Conservation (phyloP, 2,797 vertebrate genomes). For the Chaenodraco wilsoni region DNA sequence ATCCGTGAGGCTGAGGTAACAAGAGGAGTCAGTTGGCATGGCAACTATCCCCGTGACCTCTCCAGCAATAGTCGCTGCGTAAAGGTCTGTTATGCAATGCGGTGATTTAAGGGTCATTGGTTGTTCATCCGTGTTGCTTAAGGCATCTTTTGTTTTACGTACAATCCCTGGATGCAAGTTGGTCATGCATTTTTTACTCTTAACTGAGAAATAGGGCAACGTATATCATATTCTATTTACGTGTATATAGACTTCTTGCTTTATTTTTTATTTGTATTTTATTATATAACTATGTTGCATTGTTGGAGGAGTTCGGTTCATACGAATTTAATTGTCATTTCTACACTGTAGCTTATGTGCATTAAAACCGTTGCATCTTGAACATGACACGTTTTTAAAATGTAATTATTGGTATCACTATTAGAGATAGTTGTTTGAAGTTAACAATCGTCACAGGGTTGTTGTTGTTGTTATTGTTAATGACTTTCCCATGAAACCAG, state of each 20-base stretch:
- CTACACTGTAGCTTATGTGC: too few relatives aligned
- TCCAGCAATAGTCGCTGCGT: constrained; percentile 42
- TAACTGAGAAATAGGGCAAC: background rate
- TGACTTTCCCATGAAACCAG: background rate
- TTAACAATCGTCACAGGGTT: background rate
- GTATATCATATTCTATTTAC: too few relatives aligned
- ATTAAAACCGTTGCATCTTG: too few relatives aligned
- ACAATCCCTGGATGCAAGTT: background rate
- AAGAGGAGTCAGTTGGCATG: constrained; percentile 62
- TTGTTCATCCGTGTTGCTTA: constrained; percentile 28
- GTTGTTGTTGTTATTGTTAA: background rate
- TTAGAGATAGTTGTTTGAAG: background rate
- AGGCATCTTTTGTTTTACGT: constrained; percentile 13
- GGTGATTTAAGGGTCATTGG: constrained; percentile 28
- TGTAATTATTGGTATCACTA: background rate
- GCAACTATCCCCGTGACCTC: constrained; percentile 62
- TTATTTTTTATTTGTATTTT: too few relatives aligned
- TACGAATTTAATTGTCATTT: background rate
- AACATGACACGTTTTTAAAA: background rate
- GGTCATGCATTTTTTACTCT: background rate
- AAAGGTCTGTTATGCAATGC: constrained; percentile 58
- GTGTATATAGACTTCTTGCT: too few relatives aligned
- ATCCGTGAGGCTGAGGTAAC: constrained; percentile 59
- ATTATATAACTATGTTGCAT: too few relatives aligned
- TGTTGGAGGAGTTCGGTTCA: background rate